A percentile compares a stretch with the other conserved stretches of the same genome.
Conservation (phyloP, 2,797 vertebrate genomes). For the Alauda arvensis region DNA sequence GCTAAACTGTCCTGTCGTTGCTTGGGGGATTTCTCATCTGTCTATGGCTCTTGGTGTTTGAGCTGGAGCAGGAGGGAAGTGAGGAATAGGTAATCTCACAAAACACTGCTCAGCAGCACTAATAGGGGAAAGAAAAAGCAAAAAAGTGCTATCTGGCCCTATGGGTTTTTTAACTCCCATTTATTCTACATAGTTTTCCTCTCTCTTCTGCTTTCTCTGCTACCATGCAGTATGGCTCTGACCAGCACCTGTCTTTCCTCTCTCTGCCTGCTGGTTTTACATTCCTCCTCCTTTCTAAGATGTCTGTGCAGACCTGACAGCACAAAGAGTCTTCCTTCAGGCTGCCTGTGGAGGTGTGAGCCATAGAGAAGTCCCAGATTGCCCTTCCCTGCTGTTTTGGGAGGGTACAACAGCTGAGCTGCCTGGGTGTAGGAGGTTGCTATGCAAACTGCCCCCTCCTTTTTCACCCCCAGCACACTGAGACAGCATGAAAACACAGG, state of each 20-base stretch:
- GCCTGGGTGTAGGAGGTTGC: slow-evolving; percentile 53
- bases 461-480: slow-evolving; percentile 30
- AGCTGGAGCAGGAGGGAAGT: background rate
- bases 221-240: background rate
- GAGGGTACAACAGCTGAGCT: slow-evolving; percentile 46
- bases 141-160: background rate
- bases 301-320: background rate
- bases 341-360: background rate
- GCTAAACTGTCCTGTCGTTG: slow-evolving; percentile 9
- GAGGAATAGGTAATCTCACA: background rate
- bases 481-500: slow-evolving; percentile 31
- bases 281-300: background rate
- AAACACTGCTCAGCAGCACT: background rate
- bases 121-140: background rate
- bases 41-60: slow-evolving; percentile 11
- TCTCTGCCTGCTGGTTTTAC: background rate
- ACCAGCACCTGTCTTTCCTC: background rate
- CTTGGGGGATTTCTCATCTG: slow-evolving; percentile 5
- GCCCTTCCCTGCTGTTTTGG: slow-evolving; percentile 15
- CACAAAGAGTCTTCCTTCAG: background rate
- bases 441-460: slow-evolving; percentile 57
- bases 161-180: background rate
- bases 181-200: background rate
- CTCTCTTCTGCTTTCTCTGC: background rate
- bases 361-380: background rate